Evolutionary conservation across 2,113 vertebrate genomes (phyloP).

Genomic region (Probosciger aterrimus): DNA sequence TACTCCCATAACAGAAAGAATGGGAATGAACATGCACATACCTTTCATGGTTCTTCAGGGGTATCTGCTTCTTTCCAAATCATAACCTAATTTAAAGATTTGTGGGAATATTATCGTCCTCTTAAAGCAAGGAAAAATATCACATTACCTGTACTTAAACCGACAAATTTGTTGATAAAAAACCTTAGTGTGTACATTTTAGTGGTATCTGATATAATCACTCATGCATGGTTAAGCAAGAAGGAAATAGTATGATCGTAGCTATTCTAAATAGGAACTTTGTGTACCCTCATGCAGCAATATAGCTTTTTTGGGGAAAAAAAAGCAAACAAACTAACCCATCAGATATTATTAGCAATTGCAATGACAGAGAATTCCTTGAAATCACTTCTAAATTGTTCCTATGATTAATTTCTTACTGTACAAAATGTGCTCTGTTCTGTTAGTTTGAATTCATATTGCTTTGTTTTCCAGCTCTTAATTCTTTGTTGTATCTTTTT

Average conservation of each 20-base stretch:
- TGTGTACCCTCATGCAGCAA: not conserved
- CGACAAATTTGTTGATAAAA: not conserved
- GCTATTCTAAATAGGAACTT: not conserved
- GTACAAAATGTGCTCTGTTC: accelerated
- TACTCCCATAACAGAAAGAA: not conserved
- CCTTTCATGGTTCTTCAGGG: not conserved
- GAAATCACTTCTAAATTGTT: not conserved
- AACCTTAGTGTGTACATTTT: not conserved
- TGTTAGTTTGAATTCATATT: not conserved
- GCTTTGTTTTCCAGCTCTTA: not conserved
- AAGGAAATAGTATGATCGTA: not conserved
- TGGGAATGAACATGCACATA: not conserved
- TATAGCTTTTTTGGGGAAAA: not conserved
- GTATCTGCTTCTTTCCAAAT: not conserved
- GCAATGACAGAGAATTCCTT: not conserved
- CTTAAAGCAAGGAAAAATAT: not conserved
- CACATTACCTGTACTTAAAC: not conserved
- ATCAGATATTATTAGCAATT: not conserved
- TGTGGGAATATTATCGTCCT: not conserved
- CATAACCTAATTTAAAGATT: not conserved
- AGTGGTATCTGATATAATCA: not conserved
- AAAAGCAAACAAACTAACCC: not conserved
- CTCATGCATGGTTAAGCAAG: not conserved
- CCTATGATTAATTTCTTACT: not conserved
- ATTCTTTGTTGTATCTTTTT: not conserved